These are phyloP conservation scores for Odocoileus hemionus DNA, from an alignment of 2,113 vertebrate species.

Conservation along the genomic window DNA sequence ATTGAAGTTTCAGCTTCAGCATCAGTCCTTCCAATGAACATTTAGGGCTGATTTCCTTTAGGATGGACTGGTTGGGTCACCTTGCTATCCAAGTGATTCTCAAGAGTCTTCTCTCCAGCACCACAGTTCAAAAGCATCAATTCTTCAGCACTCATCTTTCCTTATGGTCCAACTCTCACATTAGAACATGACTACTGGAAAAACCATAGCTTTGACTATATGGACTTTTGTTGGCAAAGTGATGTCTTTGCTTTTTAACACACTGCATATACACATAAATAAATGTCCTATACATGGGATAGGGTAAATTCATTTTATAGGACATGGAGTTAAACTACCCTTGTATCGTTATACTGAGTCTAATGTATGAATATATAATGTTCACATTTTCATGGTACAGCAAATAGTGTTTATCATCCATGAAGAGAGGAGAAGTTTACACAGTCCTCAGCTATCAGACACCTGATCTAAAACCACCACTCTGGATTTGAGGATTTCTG, in stretches of 20 bases:
- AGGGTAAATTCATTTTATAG: not conserved
- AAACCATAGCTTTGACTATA: not conserved
- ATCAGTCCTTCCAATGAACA: not conserved
- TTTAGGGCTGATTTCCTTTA: not conserved
- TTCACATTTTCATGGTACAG: not conserved
- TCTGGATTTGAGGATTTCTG: not conserved
- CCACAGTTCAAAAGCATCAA: not conserved
- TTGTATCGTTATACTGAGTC: not conserved
- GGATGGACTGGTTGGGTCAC: not conserved
- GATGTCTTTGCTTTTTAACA: not conserved
- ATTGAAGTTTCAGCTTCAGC: not conserved
- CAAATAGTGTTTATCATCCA: not conserved
- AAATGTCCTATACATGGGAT: not conserved
- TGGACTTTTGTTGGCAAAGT: not conserved
- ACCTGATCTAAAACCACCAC: not conserved
- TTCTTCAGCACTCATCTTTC: not conserved
- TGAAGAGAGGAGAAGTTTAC: not conserved
- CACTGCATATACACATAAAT: not conserved
- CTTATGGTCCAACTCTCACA: not conserved
- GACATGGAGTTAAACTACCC: not conserved
- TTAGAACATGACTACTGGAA: not conserved
- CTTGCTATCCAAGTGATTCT: not conserved
- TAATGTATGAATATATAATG: not conserved
- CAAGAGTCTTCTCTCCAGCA: not conserved
- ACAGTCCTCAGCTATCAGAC: not conserved